phyloP scores from a whole-genome alignment of 2,888 invertebrate genomes.

The Ernsta delagoae region DNA sequence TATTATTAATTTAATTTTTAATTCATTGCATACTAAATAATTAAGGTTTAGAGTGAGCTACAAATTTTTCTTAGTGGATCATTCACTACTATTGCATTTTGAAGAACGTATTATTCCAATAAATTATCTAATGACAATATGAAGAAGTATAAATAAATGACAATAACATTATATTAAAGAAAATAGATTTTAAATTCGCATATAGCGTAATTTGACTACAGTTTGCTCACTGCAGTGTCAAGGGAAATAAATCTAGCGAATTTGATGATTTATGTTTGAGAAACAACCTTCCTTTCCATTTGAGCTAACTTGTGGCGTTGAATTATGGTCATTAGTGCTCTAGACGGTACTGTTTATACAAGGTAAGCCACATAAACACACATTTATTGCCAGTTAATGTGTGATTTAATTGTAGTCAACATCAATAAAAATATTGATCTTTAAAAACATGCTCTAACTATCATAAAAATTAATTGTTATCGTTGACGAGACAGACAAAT shows the following conservation, averaged over 20 bases:
- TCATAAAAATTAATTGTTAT: neutral
- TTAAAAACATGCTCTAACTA: neutral
- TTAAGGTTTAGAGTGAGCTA: too few species aligned
- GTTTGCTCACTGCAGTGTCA: neutral
- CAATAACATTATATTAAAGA: too few species aligned
- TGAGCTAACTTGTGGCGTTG: neutral
- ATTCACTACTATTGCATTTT: too few species aligned
- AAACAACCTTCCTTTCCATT: slow-evolving; percentile 7
- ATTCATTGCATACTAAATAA: too few species aligned
- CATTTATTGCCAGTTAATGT: neutral
- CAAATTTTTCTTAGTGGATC: too few species aligned
- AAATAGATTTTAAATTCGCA: too few species aligned
- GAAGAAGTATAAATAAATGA: too few species aligned
- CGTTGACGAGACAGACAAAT: neutral
- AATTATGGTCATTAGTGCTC: slow-evolving; percentile 4
- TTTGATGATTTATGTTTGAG: slow-evolving; percentile 1
- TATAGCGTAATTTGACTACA: neutral
- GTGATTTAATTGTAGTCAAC: neutral
- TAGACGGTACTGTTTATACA: neutral
- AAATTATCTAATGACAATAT: too few species aligned
- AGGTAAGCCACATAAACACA: neutral
- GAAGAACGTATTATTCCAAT: too few species aligned
- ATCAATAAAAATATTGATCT: neutral
- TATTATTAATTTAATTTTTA: too few species aligned
- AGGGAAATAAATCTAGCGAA: neutral